Base-by-base conservation (phyloP, 2,888 invertebrate genomes). In the Heliconius ethilla region DNA sequence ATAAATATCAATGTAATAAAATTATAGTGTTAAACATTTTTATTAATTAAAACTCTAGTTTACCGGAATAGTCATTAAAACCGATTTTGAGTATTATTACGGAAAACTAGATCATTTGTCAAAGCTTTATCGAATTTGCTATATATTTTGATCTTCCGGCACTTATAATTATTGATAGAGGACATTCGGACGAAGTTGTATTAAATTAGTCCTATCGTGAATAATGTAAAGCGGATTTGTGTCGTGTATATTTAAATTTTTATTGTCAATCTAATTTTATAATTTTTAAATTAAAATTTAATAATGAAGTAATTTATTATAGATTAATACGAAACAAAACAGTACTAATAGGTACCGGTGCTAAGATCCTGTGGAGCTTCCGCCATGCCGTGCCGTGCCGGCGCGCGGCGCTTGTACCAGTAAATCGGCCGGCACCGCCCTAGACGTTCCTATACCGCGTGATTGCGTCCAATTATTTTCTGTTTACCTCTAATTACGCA, bases 401-500 rank as follows among this genome's bases (percentile, higher is more conserved):
- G 85, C 85, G 84, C 80, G 83, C 83, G 82, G 85, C 84, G 84
- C 80, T 83, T 69, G 25, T 67, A 40, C 40, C 15, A 83, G 82
- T 82, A 82, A 82, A 82, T 82, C 81, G 84, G 82, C 82, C 81
- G 75, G 81, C 79, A 85, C 86, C 88, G 87, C 88, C 88, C 86
- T 84, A 84, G 90, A 90, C 91, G 92, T 90, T 89, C 88, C 87
- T 85, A 88, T 89, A 88, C 90, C 91, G 89, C 92, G 91, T 92
- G 92, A 93, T 93, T 92, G 91, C 87, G 89, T 92, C 94, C 94
- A 94, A 94, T 94, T 94, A 94, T 93, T 93, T 94, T 93, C 92
- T 92, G 93, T 93, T 93, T 93, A 93, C 93, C 93, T 93, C 94
- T 94, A 94, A 94, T 94, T 94, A 94, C 92, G 92, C 91, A 93